Evolutionary conservation across 92 coral and sea anemone genomes (phyloP), one percentile per base, ranked within the genome.

Genomic region (Hydrozoanthus gracilis): DNA sequence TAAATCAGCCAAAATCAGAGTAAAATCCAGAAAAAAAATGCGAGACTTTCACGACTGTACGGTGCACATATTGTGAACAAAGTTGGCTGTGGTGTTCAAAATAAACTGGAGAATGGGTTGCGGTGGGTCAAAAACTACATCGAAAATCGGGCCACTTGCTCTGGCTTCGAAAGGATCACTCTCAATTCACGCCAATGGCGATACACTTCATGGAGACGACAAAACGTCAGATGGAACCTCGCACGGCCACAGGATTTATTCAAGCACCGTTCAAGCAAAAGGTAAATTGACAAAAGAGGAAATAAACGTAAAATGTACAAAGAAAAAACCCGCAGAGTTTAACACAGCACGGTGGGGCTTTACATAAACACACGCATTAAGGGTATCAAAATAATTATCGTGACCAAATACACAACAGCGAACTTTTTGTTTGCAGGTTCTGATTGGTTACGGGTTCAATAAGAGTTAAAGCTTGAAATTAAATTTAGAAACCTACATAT

Each of bases 51-150:
- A 45, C 9, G 64, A 65, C 47, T 16, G 15, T 64, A 51, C 15
- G 20, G 49, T 18, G 44, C 15, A 6, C 8, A 7, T 8, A 8
- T 15, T 51, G 60, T 76, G 66, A 76, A 76, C 44, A 5, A 51
- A 60, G 44, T 13, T 8, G 47, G 73, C 47, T 64, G 61, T 17
- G 7, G 74, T 47, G 9, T 80, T 48, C 17, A 80, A 65, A n/a
- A 80, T 45, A 5, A 13, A 16, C 61, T 9, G 47, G 11, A 27
- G 4, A n/a, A 80, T 80, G 85, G 85, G 85, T 12, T 80, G 85
- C 35, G 85, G 62, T 16, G 85, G 85, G 14, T 80, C 85, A 49
- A 80, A 65, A 18, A 45, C 85, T 16, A 64, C 74, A 7, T 56
- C 9, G 47, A 49, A 49, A 80, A 74, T 80, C 18, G 20, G 39